Percentiles rank a stretch among this genome's conserved stretches.
Evolutionary conservation across 2,888 invertebrate species (phyloP).

Genomic region (Agrilus mali): DNA sequence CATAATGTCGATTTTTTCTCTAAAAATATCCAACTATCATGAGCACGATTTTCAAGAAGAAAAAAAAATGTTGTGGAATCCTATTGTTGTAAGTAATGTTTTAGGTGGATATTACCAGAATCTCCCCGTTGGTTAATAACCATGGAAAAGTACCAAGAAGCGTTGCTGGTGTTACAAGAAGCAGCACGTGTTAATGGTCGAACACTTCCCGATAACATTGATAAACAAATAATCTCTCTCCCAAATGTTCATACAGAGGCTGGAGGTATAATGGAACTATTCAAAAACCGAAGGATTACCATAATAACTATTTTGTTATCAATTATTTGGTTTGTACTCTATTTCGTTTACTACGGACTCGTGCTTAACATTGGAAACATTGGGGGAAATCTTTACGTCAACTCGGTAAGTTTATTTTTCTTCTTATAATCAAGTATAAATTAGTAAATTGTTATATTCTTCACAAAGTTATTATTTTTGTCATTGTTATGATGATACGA

Average conservation of each 20-base stretch:
- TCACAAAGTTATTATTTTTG: too few species aligned
- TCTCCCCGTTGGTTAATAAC: slow-evolving; percentile 67
- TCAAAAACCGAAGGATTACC: slow-evolving; percentile 49
- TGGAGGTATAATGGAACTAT: slow-evolving; percentile 50
- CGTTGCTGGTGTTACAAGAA: slow-evolving; percentile 48
- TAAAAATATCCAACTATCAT: too few species aligned
- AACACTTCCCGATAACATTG: slow-evolving; percentile 52
- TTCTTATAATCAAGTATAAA: too few species aligned
- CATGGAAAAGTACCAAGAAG: slow-evolving; percentile 58
- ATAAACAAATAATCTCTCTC: slow-evolving; percentile 48
- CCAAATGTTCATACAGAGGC: slow-evolving; percentile 30
- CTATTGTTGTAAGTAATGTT: background rate
- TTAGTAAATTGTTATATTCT: too few species aligned
- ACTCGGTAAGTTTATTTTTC: slow-evolving; percentile 47
- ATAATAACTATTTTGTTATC: slow-evolving; percentile 59
- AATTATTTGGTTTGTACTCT: slow-evolving; percentile 65
- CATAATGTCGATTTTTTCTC: too few species aligned
- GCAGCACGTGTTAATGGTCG: slow-evolving; percentile 54
- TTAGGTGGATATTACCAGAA: slow-evolving; percentile 66
- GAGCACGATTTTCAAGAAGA: too few species aligned
- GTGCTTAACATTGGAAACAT: slow-evolving; percentile 62
- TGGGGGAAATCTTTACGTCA: slow-evolving; percentile 61
- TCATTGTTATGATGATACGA: too few species aligned
- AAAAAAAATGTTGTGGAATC: background rate
- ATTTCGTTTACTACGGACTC: slow-evolving; percentile 66